Conservation (phyloP, 1,140 invertebrate species). For the Calliopsis andreniformis region DNA sequence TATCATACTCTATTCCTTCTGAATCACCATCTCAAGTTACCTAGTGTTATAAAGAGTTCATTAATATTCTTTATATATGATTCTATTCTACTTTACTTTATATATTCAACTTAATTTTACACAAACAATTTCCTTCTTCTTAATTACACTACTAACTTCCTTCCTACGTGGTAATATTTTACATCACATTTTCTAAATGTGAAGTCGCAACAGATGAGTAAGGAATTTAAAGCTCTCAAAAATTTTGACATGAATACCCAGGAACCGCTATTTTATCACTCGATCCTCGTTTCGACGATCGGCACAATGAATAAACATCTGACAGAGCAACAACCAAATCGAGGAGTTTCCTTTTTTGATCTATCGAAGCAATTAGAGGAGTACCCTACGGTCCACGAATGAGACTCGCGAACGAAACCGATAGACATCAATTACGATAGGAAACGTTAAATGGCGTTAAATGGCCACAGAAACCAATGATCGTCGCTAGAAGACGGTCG, state of each 20-base stretch:
- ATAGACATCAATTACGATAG: not conserved
- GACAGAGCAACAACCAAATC: slow-evolving; percentile 60
- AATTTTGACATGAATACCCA: not conserved
- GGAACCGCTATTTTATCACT: slow-evolving; percentile 6
- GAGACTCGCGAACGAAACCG: not conserved
- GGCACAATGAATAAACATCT: slow-evolving; percentile 55
- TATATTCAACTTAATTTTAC: no score
- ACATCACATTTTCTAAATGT: not conserved
- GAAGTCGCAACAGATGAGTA: not conserved
- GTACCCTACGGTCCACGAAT: not conserved
- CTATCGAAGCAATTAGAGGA: slow-evolving; percentile 43
- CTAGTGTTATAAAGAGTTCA: no score
- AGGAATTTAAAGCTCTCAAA: not conserved
- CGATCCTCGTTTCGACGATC: slow-evolving; percentile 10
- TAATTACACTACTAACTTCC: no score
- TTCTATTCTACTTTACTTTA: no score
- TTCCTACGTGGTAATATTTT: not conserved
- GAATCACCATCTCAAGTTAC: no score
- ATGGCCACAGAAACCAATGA: not conserved
- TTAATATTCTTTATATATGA: no score
- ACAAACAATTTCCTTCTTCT: no score
- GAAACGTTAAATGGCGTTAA: slow-evolving; percentile 6
- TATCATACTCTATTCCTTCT: no score
- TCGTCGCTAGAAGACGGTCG: no score
- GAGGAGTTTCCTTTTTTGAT: slow-evolving; percentile 48